Evolutionary conservation across 2,113 vertebrate species (phyloP), one percentile per base, ranked within the genome.

Genomic region (Australoheros scitulus): DNA sequence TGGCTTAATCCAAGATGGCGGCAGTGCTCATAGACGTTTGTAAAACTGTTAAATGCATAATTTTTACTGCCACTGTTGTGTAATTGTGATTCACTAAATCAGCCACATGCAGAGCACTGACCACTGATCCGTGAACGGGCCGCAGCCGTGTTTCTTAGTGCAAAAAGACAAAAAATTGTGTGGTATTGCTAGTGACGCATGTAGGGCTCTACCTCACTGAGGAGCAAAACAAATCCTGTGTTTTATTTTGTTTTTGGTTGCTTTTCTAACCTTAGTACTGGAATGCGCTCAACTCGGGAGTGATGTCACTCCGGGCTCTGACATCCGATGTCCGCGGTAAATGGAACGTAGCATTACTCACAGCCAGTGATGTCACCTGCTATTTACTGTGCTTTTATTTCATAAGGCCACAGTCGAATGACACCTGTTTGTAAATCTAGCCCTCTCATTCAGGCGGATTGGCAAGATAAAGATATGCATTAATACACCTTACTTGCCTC

Each of bases 301-400:
- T 26, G 63, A 65, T 43, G 63, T 65, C 63, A 43, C 63, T 65
- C 41, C 36, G 36, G 7, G 36, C 36, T 38, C 36, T 38, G 36
- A 38, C 36, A 38, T 38, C 36, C 36, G 9, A 38, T 38, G 36
- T 38, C 38, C 0, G 7, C 17, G 63, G 2, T 65, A 65, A 65
- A 43, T 24, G 43, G 38, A 43, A 43, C 4, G 2, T 14, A 47
- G 38, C 38, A 22, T 43, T 65, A 65, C 63, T 65, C 84, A 85
- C 65, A 60, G 75, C 68, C n/a, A 41, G 29, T 87, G 76, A 85
- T 80, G 65, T 87, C 82, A 81, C 41, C 38, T 2, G 70, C 80
- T 81, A 59, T 92, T 88, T 84, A 50, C 82, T 77, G 34, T 41
- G n/a, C 34, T 79, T 88, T 80, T 63, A 65, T 84, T 82, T 81